Conservation (phyloP, 2,888 invertebrate species). For the Hydraecia micacea region DNA sequence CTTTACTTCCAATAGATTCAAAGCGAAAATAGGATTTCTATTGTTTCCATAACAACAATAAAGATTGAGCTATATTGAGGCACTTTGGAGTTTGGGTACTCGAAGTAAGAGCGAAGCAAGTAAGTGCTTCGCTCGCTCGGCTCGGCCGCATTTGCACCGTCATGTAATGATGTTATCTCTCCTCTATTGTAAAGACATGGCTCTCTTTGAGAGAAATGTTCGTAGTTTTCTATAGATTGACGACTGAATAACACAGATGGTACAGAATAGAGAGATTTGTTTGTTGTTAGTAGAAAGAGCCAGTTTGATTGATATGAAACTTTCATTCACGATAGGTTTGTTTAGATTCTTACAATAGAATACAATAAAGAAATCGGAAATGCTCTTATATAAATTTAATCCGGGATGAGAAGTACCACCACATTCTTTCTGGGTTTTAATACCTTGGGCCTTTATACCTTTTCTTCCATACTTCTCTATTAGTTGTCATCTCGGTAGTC, state of each 20-base stretch:
- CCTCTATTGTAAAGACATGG: conserved; percentile 37
- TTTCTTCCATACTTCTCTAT: too few relatives aligned
- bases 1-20: conserved; percentile 26
- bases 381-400: not conserved
- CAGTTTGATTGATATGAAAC: conserved; percentile 12
- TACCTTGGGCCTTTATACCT: too few relatives aligned
- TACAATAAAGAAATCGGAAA: not conserved
- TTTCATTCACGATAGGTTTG: not conserved
- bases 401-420: not conserved
- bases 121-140: conserved; percentile 47
- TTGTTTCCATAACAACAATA: conserved; percentile 59
- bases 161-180: conserved; percentile 60
- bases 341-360: not conserved
- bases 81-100: conserved; percentile 38
- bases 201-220: conserved; percentile 46
- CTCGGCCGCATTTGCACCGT: conserved; percentile 50
- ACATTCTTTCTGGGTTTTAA: not conserved
- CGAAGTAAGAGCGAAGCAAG: conserved; percentile 34
- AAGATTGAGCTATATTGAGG: conserved; percentile 44
- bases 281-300: conserved; percentile 11
- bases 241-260: conserved; percentile 43
- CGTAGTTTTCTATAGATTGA: conserved; percentile 48
- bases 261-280: conserved; percentile 34
- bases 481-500: too few relatives aligned
- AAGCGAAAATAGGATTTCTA: conserved; percentile 36